Evolutionary conservation across 2,797 vertebrate genomes (phyloP), one percentile per base, ranked within the genome.

Genomic region (Kryptolebias ocellatus): DNA sequence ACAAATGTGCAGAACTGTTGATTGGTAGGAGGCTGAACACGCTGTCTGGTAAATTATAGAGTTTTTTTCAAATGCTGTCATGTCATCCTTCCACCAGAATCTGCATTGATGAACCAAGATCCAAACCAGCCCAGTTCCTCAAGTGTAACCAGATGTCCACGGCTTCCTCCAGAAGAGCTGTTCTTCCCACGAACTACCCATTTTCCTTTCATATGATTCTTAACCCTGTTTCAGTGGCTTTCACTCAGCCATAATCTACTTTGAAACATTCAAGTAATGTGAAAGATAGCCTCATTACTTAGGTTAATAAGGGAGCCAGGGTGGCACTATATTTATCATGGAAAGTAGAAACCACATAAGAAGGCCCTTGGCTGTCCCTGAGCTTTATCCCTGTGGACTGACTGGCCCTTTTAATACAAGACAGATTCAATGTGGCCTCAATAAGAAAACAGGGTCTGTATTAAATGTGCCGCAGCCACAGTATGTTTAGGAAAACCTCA

Each of bases 251-350:
- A 54, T 73, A 67, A 76, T 83, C 76, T 79, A 81, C 63, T 87
- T 76, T 64, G 53, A 83, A 70, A 55, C 46, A 72, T 86, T 79
- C 85, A 70, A 86, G 80, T 78, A 77, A 68, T 73, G 83, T 70
- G 47, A 72, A 87, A 90, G 81, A 84, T 91, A 92, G 84, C 93
- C 92, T 91, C 79, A 92, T 93, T 94, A 92, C 67, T 55, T 76
- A 78, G 92, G 93, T 93, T 93, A 93, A 93, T 92, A 90, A 89
- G 90, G 79, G 90, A 89, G 89, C 80, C 84, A 63, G 76, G 79
- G 81, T 83, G 87, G 10, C 42, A 72, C 92, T 94, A 95, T 91
- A 92, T 93, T 92, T 94, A 93, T 90, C 83, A 76, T 31, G 63
- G 60, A 72, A 82, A 88, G 87, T 84, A 78, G 86, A 93, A 92